These are phyloP conservation scores for Notiomystis cincta DNA, from an alignment of 2,113 vertebrate genomes.

Conservation along the genomic window DNA sequence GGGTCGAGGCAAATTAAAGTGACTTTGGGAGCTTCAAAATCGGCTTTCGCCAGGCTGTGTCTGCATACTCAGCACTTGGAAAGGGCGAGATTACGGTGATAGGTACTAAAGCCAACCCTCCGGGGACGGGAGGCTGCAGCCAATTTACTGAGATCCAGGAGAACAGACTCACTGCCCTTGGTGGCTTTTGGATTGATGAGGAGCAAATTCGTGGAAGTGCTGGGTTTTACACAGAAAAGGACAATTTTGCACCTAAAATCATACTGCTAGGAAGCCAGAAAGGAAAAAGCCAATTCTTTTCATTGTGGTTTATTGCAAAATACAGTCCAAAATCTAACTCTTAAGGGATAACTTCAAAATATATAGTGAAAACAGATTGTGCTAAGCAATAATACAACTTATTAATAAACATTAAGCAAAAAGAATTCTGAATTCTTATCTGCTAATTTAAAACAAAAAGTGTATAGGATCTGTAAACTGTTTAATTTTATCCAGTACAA, in stretches of 20 bases:
- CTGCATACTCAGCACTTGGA: neutral
- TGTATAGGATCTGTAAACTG: neutral
- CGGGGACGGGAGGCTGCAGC: neutral
- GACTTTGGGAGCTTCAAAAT: neutral
- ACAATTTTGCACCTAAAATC: neutral
- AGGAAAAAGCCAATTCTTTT: neutral
- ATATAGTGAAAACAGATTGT: neutral
- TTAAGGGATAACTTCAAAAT: neutral
- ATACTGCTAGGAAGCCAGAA: neutral
- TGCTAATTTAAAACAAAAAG: neutral
- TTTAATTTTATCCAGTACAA: neutral
- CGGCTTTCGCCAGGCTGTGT: neutral
- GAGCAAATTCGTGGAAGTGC: neutral
- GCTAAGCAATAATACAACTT: conserved; percentile 5
- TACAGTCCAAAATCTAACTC: neutral
- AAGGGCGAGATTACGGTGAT: neutral
- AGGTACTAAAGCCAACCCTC: neutral
- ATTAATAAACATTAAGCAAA: neutral
- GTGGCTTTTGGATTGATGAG: neutral
- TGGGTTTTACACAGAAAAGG: neutral
- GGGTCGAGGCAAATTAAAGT: neutral
- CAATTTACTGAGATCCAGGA: neutral
- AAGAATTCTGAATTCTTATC: conserved; percentile 36
- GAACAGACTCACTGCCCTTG: neutral
- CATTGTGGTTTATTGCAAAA: conserved; percentile 56